These are phyloP conservation scores for Allacma fusca DNA, from an alignment of 2,888 invertebrate genomes.

Conservation along the genomic window DNA sequence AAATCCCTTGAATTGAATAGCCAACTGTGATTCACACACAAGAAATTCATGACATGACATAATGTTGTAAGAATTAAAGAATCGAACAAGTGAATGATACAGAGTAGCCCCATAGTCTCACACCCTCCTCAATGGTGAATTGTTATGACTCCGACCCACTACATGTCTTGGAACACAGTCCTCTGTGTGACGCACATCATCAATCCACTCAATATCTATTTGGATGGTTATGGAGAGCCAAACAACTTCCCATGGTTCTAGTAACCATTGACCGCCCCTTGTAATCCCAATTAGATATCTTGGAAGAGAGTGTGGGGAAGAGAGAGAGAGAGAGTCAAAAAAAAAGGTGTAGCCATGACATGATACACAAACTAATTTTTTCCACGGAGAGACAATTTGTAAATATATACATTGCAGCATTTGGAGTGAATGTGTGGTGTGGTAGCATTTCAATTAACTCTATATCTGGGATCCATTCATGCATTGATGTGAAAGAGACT, in stretches of 20 bases:
- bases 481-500: constrained; percentile 35
- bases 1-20: neutral
- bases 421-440: constrained; percentile 21
- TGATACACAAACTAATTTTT: constrained; percentile 14
- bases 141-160: too few relatives aligned
- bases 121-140: neutral
- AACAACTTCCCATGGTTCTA: neutral
- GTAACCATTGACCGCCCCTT: constrained; percentile 2
- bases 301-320: neutral
- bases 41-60: constrained; percentile 7
- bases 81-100: constrained; percentile 2
- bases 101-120: neutral
- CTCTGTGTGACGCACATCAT: too few relatives aligned
- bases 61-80: constrained; percentile 9
- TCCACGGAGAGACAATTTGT: constrained; percentile 19
- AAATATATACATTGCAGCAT: constrained; percentile 10
- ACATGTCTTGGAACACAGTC: too few relatives aligned
- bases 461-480: constrained; percentile 29
- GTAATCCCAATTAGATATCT: neutral
- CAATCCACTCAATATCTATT: too few relatives aligned
- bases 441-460: constrained; percentile 19
- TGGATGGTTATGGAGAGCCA: neutral
- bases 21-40: constrained; percentile 8
- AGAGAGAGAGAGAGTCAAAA: neutral
- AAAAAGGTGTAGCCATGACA: constrained; percentile 2